Base-by-base conservation (phyloP, 2,113 vertebrate species). In the Tragelaphus strepsiceros region DNA sequence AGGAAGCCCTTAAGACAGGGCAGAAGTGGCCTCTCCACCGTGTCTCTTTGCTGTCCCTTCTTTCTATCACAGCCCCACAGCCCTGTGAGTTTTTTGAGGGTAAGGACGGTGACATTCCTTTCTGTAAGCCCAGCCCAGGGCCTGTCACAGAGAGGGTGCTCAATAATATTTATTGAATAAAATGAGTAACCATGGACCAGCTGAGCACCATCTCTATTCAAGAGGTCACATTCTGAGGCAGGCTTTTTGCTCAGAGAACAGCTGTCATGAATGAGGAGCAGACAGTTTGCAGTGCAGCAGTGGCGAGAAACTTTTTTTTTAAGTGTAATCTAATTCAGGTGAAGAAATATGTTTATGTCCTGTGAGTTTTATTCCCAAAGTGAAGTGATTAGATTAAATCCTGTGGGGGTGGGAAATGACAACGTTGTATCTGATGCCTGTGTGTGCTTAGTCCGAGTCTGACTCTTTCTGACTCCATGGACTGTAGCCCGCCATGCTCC, bases 271-370 rank as follows among this genome's bases (percentile, higher is more conserved):
- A 53, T 14, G 28, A 83, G 21, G 49, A 85, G 51, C 10, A 46
- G 61, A 51, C 10, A 51, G 30, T 86, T 78, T 77, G 32, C 51
- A 61, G 9, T 35, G 26, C 28, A 59, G 43, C 6, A 15, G 13
- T 10, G 3, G 30, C 51, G 49, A 87, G 28, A 39, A 43, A 3
- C 2, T 28, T 49, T 61, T 67, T n/a, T n/a, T n/a, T 11, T 0
- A 51, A 49, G 26, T 43, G 58, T n/a, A 35, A 30, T 39, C 21
- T 53, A 89, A 54, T 94, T 95, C 88, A 78, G 62, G 19, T 21
- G 32, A 95, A 96, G 58, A 95, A 90, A 43, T 84, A 61, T 88
- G 32, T 32, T 80, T 86, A 58, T 74, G 85, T 28, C 43, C 51
- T 87, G 28, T 85, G 39, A 32, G 5, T n/a, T 89, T 64, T 64